Conservation (phyloP, 2,113 vertebrate genomes). For the Tenebrosternarchus preto region DNA sequence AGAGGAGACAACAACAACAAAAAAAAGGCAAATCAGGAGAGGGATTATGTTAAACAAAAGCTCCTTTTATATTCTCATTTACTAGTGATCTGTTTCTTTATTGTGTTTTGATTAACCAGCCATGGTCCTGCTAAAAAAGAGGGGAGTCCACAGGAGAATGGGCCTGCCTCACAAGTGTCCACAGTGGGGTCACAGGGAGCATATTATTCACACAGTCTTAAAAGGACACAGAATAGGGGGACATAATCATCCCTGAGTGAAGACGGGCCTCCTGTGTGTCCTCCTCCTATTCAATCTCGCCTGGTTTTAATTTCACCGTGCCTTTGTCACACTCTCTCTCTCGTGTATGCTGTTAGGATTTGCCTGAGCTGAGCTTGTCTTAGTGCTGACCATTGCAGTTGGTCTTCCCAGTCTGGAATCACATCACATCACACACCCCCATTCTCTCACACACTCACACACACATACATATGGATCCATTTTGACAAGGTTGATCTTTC, state of each 20-base stretch:
- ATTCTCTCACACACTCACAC: conserved; percentile 36
- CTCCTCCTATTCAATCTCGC: conserved; percentile 61
- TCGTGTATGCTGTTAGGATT: conserved; percentile 61
- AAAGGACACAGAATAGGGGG: conserved; percentile 53
- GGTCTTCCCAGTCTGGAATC: conserved; percentile 44
- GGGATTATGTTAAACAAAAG: conserved; percentile 59
- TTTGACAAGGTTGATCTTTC: conserved; percentile 35
- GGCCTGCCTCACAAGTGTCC: conserved; percentile 30
- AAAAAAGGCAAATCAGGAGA: conserved; percentile 54
- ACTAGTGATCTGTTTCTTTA: conserved; percentile 55
- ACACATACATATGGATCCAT: conserved; percentile 16
- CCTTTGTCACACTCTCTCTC: conserved; percentile 53
- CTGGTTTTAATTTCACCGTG: conserved; percentile 60
- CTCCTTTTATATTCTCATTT: conserved; percentile 61
- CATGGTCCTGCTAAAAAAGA: conserved; percentile 49
- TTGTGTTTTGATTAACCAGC: conserved; percentile 58
- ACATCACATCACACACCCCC: conserved; percentile 8
- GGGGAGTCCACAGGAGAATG: conserved; percentile 31
- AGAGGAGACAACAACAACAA: conserved; percentile 50
- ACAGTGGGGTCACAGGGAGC: conserved; percentile 54
- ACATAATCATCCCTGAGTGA: conserved; percentile 60
- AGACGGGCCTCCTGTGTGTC: conserved; percentile 53
- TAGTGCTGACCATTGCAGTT: conserved; percentile 59
- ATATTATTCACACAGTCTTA: conserved; percentile 62
- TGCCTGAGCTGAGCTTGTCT: conserved; percentile 70